Percentiles rank a stretch among this genome's conserved stretches.
phyloP scores from a whole-genome alignment of 1,140 invertebrate genomes.

The Bradysia coprophila region DNA sequence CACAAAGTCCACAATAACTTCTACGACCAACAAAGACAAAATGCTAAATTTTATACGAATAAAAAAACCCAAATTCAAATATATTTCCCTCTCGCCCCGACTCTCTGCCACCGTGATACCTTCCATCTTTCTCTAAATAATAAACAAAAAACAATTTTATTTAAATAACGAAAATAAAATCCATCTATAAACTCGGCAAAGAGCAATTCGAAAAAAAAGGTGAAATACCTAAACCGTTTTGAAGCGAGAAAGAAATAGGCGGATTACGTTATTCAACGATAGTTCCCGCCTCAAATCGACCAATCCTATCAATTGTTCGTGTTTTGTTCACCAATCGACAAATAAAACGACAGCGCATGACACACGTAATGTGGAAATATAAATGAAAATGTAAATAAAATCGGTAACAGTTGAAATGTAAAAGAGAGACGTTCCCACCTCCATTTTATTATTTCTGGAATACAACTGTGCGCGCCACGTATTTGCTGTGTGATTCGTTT shows the following conservation, averaged over 20 bases:
- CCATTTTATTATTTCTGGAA: constrained; percentile 1
- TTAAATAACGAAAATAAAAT: no score
- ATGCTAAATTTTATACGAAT: no score
- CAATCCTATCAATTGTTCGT: constrained; percentile 1
- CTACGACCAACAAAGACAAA: no score
- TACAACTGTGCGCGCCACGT: constrained; percentile 2
- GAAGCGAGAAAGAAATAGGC: background rate
- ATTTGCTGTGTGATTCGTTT: constrained; percentile 3
- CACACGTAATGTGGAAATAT: constrained; percentile 1
- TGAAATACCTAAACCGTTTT: no score
- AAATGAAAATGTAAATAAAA: constrained; percentile 1
- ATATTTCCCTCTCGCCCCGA: no score
- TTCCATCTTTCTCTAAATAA: no score
- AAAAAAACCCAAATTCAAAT: no score
- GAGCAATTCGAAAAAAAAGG: no score
- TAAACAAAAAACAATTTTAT: no score
- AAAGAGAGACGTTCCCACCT: constrained; percentile 1
- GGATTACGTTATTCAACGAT: background rate
- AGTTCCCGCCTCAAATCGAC: background rate
- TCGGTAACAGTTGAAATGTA: constrained; percentile 2
- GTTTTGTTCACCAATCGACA: constrained; percentile 1
- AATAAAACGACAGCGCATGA: constrained; percentile 1
- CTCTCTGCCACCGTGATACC: no score
- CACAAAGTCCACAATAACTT: no score
- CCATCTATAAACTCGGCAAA: no score